A percentile compares a stretch with the other conserved stretches of the same genome.
These are phyloP conservation scores for Euproctis similis DNA, from an alignment of 2,888 invertebrate genomes.

Conservation along the genomic window DNA sequence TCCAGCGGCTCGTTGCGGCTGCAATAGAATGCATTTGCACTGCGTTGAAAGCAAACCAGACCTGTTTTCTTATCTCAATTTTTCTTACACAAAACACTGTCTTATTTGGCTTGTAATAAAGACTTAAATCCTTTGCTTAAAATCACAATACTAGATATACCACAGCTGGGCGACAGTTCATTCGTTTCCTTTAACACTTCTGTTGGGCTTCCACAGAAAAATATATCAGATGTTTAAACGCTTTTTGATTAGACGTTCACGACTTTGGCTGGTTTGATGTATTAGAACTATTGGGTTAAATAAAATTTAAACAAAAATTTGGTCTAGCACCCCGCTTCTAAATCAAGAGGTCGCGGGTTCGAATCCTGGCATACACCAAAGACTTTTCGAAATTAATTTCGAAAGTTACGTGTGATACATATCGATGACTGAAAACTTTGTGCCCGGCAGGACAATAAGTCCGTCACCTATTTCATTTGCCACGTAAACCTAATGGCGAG, in stretches of 20 bases:
- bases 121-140: slow-evolving; percentile 19
- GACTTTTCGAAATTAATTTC: too few species aligned
- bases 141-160: slow-evolving; percentile 39
- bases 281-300: too few species aligned
- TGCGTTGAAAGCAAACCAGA: slow-evolving; percentile 60
- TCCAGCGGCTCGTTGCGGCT: slow-evolving; percentile 53
- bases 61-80: slow-evolving; percentile 50
- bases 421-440: too few species aligned
- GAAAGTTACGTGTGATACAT: too few species aligned
- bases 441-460: too few species aligned
- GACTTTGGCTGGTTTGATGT: slow-evolving; percentile 30
- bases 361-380: too few species aligned
- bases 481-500: too few species aligned
- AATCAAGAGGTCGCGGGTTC: too few species aligned
- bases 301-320: too few species aligned
- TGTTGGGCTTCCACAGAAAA: slow-evolving; percentile 51
- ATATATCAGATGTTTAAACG: slow-evolving; percentile 58
- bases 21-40: slow-evolving; percentile 62
- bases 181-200: slow-evolving; percentile 69
- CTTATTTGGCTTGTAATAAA: slow-evolving; percentile 25
- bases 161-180: slow-evolving; percentile 61
- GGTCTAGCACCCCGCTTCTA: too few species aligned
- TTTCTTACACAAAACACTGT: slow-evolving; percentile 32
- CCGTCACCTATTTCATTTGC: too few species aligned
- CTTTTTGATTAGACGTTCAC: slow-evolving; percentile 59